These are phyloP conservation scores for Leptosomus discolor DNA, from an alignment of 2,113 vertebrate genomes.

Conservation along the genomic window DNA sequence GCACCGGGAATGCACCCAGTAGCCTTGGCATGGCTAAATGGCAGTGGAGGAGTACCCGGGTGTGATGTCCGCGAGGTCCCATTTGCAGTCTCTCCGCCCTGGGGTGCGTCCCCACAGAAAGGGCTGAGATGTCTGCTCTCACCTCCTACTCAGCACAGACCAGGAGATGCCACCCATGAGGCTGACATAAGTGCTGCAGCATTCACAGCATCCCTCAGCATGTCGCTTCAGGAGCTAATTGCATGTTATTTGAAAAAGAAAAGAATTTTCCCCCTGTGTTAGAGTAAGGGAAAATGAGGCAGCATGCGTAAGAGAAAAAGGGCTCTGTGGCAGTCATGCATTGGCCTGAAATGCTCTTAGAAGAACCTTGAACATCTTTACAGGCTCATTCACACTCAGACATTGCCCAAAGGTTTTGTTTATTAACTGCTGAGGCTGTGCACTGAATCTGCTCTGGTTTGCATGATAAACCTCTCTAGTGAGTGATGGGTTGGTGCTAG, in stretches of 20 bases:
- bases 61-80: not conserved
- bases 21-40: fast-evolving
- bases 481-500: not conserved
- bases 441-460: not conserved
- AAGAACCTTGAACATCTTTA: not conserved
- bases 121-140: not conserved
- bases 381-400: not conserved
- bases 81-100: fast-evolving
- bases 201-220: not conserved
- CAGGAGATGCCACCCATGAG: not conserved
- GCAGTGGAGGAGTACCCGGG: fast-evolving
- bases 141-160: not conserved
- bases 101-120: not conserved
- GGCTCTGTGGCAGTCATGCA: not conserved
- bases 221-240: not conserved
- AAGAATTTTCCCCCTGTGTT: fast-evolving
- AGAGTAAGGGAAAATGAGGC: not conserved
- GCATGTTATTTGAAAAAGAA: not conserved
- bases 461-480: not conserved
- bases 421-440: not conserved
- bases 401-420: not conserved
- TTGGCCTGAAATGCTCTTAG: not conserved
- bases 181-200: fast-evolving
- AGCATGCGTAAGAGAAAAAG: not conserved
- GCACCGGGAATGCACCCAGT: fast-evolving